A percentile compares a stretch with the other conserved stretches of the same genome.
Conservation (phyloP, 2,888 invertebrate genomes). For the Perizoma affinitatum region DNA sequence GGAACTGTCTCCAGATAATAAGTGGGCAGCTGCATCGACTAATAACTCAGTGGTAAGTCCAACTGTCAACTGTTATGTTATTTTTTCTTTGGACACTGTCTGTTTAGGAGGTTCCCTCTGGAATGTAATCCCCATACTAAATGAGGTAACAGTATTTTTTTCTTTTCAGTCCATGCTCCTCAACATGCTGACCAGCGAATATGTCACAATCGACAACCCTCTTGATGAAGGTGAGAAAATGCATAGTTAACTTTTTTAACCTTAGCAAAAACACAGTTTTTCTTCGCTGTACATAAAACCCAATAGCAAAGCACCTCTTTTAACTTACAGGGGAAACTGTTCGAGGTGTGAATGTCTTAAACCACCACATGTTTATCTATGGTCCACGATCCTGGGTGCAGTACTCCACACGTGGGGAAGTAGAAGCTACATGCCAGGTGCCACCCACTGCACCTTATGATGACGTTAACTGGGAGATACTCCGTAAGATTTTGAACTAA, state of each 20-base stretch:
- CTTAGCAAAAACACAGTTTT: too few species aligned
- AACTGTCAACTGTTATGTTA: not conserved
- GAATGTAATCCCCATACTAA: too few species aligned
- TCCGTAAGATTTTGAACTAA: slow-evolving; percentile 76
- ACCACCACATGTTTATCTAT: slow-evolving; percentile 88
- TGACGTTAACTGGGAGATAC: slow-evolving; percentile 88
- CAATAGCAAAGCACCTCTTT: too few species aligned
- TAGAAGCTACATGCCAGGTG: slow-evolving; percentile 83
- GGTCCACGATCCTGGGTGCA: slow-evolving; percentile 90
- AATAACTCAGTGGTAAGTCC: slow-evolving; percentile 93
- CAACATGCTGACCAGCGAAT: slow-evolving; percentile 97
- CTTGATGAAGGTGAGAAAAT: slow-evolving; percentile 84
- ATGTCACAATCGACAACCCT: slow-evolving; percentile 93
- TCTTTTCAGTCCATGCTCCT: slow-evolving; percentile 90
- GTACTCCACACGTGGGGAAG: slow-evolving; percentile 91
- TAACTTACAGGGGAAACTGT: slow-evolving; percentile 68
- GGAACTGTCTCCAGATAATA: slow-evolving; percentile 96
- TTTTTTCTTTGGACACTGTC: not conserved
- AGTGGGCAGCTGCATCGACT: slow-evolving; percentile 97
- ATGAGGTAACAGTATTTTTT: too few species aligned
- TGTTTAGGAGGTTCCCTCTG: too few species aligned
- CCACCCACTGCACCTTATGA: slow-evolving; percentile 84
- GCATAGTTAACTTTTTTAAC: not conserved
- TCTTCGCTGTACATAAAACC: too few species aligned
- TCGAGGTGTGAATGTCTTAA: slow-evolving; percentile 72